Percentiles rank a stretch among this genome's conserved stretches.
phyloP scores from a whole-genome alignment of 2,888 invertebrate species.

The Ecdyonurus torrentis region DNA sequence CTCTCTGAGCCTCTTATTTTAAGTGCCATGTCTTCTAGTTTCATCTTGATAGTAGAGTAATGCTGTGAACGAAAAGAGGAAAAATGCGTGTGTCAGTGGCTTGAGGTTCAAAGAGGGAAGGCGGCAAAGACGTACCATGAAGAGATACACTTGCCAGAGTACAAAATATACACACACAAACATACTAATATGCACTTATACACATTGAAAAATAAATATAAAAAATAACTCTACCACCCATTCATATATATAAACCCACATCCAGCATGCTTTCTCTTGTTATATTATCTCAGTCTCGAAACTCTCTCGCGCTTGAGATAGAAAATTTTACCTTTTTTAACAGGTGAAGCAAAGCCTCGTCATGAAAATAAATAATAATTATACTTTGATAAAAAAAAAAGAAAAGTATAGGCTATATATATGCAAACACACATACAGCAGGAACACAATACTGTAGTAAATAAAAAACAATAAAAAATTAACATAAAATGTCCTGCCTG shows the following conservation, averaged over 20 bases:
- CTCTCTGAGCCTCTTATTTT: neutral
- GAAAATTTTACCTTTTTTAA: neutral
- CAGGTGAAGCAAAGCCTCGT: neutral
- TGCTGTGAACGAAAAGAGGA: neutral
- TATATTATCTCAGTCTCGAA: neutral
- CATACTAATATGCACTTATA: neutral
- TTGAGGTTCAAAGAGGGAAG: neutral
- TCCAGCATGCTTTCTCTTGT: too few relatives aligned
- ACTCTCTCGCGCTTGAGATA: neutral
- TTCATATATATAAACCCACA: too few relatives aligned
- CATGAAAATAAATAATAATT: neutral
- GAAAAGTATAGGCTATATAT: neutral
- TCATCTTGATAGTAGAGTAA: neutral
- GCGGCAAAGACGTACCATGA: neutral
- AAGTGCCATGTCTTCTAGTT: neutral
- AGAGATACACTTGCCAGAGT: neutral
- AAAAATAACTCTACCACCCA: too few relatives aligned
- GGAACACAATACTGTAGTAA: too few relatives aligned
- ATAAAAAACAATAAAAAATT: too few relatives aligned
- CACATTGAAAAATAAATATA: too few relatives aligned
- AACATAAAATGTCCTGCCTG: too few relatives aligned
- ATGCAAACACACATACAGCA: too few relatives aligned
- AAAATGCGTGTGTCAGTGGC: neutral
- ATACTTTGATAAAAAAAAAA: too few relatives aligned
- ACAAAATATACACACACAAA: neutral